phyloP scores from a whole-genome alignment of 1,140 invertebrate genomes.

The Drosophila bocki region DNA sequence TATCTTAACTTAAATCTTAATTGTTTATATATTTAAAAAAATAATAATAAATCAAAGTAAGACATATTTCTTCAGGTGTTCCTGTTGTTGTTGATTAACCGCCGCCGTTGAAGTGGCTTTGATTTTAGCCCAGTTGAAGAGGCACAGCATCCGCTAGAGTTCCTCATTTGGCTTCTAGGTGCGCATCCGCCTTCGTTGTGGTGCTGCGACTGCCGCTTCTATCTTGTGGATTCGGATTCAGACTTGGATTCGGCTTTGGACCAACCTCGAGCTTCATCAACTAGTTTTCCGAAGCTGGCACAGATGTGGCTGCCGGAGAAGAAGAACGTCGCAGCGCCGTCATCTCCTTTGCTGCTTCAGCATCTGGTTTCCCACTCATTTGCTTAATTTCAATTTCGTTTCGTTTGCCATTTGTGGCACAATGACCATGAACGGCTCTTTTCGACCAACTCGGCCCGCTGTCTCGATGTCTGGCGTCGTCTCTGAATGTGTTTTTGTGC shows the following conservation, averaged over 20 bases:
- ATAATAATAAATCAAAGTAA: too few relatives aligned
- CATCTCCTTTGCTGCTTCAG: slow-evolving; percentile 42
- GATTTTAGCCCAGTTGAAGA: slow-evolving; percentile 72
- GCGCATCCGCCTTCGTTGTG: slow-evolving; percentile 71
- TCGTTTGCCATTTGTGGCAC: slow-evolving; percentile 81
- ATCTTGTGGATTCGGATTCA: slow-evolving; percentile 29
- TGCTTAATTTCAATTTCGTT: slow-evolving; percentile 83
- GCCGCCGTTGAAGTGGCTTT: slow-evolving; percentile 40
- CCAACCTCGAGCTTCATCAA: slow-evolving; percentile 56
- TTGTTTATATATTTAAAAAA: background rate
- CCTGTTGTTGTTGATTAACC: slow-evolving; percentile 22
- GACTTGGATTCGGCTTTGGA: slow-evolving; percentile 39
- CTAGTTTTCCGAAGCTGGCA: slow-evolving; percentile 56
- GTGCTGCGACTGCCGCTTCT: background rate
- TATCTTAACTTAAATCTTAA: background rate
- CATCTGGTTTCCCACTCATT: slow-evolving; percentile 80
- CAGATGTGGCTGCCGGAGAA: slow-evolving; percentile 12
- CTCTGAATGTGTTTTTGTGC: slow-evolving; percentile 34
- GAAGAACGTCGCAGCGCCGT: slow-evolving; percentile 16
- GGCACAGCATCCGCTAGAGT: slow-evolving; percentile 73
- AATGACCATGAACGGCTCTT: slow-evolving; percentile 77
- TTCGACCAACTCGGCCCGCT: slow-evolving; percentile 28
- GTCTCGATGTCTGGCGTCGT: slow-evolving; percentile 21
- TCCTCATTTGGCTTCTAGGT: slow-evolving; percentile 77
- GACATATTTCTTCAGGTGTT: slow-evolving; percentile 9